Percentiles rank a stretch among this genome's conserved stretches.
These are phyloP conservation scores for Ormyrus rosae DNA, from an alignment of 2,888 invertebrate genomes.

Conservation along the genomic window DNA sequence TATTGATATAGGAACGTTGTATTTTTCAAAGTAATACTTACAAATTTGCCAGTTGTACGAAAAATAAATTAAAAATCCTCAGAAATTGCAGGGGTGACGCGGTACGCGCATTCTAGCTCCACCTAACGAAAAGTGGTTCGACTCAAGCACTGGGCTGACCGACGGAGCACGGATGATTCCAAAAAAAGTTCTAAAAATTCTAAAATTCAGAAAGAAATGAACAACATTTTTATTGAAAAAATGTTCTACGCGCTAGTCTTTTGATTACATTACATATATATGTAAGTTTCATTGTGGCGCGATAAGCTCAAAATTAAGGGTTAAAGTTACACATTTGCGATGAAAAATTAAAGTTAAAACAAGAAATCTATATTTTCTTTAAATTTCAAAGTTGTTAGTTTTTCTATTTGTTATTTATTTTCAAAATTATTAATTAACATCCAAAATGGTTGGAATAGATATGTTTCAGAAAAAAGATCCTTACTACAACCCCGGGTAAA, in stretches of 20 bases:
- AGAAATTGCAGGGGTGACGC: too few species aligned
- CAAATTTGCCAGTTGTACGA: too few species aligned
- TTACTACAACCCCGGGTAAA: constrained; percentile 55
- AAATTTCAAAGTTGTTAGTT: neutral
- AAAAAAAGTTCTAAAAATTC: neutral
- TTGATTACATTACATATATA: neutral
- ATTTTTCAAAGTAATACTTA: too few species aligned
- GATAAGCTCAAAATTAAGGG: neutral
- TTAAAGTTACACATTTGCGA: neutral
- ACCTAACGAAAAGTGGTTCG: constrained; percentile 20
- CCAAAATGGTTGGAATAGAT: constrained; percentile 54
- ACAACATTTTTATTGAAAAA: too few species aligned
- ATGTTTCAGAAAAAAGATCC: constrained; percentile 50
- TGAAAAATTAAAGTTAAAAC: constrained; percentile 36
- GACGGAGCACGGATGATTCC: neutral
- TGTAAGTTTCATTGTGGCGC: neutral
- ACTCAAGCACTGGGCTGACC: neutral
- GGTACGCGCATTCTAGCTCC: constrained; percentile 9
- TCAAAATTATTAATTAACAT: constrained; percentile 37
- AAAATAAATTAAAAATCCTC: too few species aligned
- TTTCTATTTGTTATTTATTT: too few species aligned
- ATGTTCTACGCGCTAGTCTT: constrained; percentile 1
- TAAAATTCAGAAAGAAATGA: constrained; percentile 9
- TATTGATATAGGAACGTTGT: too few species aligned
- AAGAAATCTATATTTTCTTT: neutral